A percentile compares a stretch with the other conserved stretches of the same genome.
Conservation (phyloP, 2,888 invertebrate genomes). For the Girardia tigrina region DNA sequence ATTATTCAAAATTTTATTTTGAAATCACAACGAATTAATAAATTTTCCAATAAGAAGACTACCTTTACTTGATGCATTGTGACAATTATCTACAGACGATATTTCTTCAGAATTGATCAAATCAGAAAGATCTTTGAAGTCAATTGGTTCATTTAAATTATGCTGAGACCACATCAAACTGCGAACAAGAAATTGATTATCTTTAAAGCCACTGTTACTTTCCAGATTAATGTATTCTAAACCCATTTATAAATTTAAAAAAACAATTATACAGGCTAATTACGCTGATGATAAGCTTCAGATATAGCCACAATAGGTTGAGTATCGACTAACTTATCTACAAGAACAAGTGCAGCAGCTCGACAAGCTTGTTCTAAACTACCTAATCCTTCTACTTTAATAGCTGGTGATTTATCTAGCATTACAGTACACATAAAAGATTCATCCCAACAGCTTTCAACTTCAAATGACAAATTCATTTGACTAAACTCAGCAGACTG, state of each 20-base stretch:
- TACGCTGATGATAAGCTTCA: not conserved
- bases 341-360: not conserved
- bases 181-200: not conserved
- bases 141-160: not conserved
- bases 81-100: not conserved
- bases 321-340: not conserved
- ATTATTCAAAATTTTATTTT: too few relatives aligned
- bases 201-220: not conserved
- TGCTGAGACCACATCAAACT: not conserved
- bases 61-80: not conserved
- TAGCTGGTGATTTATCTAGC: slow-evolving; percentile 7
- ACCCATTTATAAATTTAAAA: not conserved
- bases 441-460: slow-evolving; percentile 32
- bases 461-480: slow-evolving; percentile 34
- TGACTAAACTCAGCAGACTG: slow-evolving; percentile 34
- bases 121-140: not conserved
- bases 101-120: not conserved
- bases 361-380: slow-evolving; percentile 7
- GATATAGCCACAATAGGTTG: not conserved
- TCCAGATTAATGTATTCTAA: slow-evolving; percentile 3
- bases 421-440: not conserved
- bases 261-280: not conserved
- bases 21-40: too few relatives aligned
- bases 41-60: too few relatives aligned
- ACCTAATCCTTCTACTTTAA: not conserved